A percentile compares a stretch with the other conserved stretches of the same genome.
These are phyloP conservation scores for Drosophila prolongata DNA, from an alignment of 2,888 invertebrate species.

Conservation along the genomic window DNA sequence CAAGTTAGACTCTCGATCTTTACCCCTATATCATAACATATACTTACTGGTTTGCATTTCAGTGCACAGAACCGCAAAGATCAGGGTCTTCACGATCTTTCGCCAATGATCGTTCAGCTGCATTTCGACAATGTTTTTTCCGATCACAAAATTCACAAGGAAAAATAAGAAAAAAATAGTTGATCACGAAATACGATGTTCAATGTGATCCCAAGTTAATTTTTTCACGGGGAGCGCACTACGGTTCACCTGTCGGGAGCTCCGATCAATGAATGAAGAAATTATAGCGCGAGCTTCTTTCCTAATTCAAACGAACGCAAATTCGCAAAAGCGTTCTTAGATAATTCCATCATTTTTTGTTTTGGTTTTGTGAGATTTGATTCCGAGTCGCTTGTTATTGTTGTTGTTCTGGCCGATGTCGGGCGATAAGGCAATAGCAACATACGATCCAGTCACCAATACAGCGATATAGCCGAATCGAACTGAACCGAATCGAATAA, in stretches of 20 bases:
- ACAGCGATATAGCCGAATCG: constrained; percentile 18
- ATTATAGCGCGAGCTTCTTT: constrained; percentile 39
- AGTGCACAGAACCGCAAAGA: constrained; percentile 79
- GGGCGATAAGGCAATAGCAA: constrained; percentile 52
- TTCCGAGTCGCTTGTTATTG: constrained; percentile 27
- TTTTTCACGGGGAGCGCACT: no score
- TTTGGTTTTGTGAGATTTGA: constrained; percentile 61
- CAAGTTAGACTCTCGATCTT: background rate
- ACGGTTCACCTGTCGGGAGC: constrained; percentile 59
- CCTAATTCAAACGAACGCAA: constrained; percentile 59
- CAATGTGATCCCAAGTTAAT: background rate
- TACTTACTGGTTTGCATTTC: constrained; percentile 83
- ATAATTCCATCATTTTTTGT: constrained; percentile 68
- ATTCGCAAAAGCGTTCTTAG: constrained; percentile 71
- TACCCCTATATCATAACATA: background rate
- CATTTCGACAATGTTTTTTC: constrained; percentile 50
- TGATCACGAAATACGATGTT: background rate
- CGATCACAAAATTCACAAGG: constrained; percentile 1
- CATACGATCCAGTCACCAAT: constrained; percentile 44
- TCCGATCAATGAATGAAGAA: constrained; percentile 62
- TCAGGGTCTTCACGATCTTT: constrained; percentile 72
- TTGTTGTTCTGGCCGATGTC: constrained; percentile 30
- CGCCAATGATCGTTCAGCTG: constrained; percentile 63
- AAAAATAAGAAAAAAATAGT: constrained; percentile 2
- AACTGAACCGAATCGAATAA: constrained; percentile 29